Conservation (phyloP, 2,113 vertebrate genomes). For the Syngnathus floridae region DNA sequence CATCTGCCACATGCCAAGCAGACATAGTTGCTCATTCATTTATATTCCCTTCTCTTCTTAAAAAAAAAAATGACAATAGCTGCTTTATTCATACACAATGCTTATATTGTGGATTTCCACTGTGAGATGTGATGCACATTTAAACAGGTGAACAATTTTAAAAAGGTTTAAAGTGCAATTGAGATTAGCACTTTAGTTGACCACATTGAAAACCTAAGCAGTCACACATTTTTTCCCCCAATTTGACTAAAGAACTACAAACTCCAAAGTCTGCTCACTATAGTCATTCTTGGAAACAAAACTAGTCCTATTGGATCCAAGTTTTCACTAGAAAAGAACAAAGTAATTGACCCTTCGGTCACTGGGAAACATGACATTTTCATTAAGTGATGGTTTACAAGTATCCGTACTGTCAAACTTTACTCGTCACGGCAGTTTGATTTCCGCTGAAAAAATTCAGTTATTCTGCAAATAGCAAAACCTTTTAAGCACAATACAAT, state of each 20-base stretch:
- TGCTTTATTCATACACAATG: constrained; percentile 61
- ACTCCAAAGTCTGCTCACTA: neutral
- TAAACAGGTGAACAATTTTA: constrained; percentile 28
- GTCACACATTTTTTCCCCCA: neutral
- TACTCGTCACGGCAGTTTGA: neutral
- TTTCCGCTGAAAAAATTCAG: constrained; percentile 6
- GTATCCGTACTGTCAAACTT: constrained; percentile 28
- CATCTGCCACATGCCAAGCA: constrained; percentile 44
- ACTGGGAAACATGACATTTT: neutral
- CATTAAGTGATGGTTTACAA: neutral
- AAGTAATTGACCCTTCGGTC: no score
- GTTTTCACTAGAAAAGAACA: no score
- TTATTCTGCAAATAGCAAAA: neutral
- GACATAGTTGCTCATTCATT: constrained; percentile 58
- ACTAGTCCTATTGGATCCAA: no score
- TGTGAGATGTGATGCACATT: constrained; percentile 51
- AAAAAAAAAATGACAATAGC: constrained; percentile 59
- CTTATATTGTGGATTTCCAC: constrained; percentile 56
- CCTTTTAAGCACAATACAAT: neutral
- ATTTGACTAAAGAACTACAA: neutral
- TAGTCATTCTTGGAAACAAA: neutral
- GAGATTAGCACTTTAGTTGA: neutral
- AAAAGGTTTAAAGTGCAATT: constrained; percentile 34
- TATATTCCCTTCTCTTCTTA: constrained; percentile 52
- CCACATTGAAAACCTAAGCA: neutral